These are phyloP conservation scores for Mesoclemmys tuberculata DNA, from an alignment of 2,113 vertebrate genomes.

Conservation along the genomic window DNA sequence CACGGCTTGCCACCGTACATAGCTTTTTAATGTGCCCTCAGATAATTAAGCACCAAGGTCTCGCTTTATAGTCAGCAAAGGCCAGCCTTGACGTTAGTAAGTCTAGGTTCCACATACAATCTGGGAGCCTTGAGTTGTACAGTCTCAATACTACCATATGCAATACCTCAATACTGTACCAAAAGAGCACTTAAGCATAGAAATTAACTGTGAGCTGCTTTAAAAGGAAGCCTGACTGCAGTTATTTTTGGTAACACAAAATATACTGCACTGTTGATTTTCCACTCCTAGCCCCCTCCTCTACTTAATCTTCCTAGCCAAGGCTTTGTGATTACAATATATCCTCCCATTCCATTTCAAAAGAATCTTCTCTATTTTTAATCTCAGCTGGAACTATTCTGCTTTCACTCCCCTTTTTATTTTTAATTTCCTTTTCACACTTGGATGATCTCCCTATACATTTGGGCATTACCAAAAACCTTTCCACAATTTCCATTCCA, in stretches of 20 bases:
- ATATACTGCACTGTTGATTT: neutral
- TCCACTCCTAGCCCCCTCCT: neutral
- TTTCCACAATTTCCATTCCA: neutral
- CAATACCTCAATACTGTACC: neutral
- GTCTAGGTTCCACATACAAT: fast-evolving
- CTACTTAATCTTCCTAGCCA: neutral
- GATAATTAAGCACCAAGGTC: neutral
- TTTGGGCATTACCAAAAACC: neutral
- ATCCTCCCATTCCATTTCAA: neutral
- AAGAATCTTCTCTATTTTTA: neutral
- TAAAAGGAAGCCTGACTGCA: neutral
- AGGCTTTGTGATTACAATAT: neutral
- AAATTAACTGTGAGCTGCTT: neutral
- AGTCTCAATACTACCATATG: fast-evolving
- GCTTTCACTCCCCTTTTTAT: neutral
- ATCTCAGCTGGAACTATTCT: neutral
- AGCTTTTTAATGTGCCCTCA: neutral
- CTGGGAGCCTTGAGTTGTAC: fast-evolving
- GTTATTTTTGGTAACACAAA: neutral
- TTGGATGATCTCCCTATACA: neutral
- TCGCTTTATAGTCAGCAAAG: neutral
- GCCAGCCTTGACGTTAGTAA: neutral
- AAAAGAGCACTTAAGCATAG: neutral
- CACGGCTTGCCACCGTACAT: neutral
- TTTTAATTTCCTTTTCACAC: slow-evolving; percentile 41